These are phyloP conservation scores for Aegithalos caudatus DNA, from an alignment of 2,113 vertebrate species.

Conservation along the genomic window DNA sequence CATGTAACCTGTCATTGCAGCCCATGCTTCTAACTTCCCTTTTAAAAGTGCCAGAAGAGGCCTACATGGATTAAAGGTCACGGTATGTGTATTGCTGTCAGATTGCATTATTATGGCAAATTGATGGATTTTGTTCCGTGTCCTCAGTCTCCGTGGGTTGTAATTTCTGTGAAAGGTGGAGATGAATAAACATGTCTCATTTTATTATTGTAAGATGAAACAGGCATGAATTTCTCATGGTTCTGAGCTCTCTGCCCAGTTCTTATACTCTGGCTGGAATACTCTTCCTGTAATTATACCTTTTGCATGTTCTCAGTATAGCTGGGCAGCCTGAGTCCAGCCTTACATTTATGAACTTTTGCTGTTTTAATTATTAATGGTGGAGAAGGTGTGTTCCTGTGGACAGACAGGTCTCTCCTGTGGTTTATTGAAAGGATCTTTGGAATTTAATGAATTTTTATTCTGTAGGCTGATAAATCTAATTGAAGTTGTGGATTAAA, in stretches of 20 bases:
- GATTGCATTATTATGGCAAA: background rate
- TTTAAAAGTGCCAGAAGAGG: background rate
- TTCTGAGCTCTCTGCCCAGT: background rate
- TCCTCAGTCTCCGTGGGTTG: background rate
- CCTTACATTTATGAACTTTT: background rate
- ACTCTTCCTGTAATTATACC: background rate
- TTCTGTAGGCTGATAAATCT: background rate
- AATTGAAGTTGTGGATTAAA: background rate
- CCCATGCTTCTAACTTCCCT: background rate
- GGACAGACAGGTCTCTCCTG: background rate
- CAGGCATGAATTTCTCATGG: background rate
- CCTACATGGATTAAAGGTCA: slow-evolving; percentile 1
- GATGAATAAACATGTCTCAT: background rate
- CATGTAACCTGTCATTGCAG: background rate
- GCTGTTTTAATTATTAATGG: background rate
- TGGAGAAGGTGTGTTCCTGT: background rate
- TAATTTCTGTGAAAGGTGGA: background rate
- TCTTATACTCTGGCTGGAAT: background rate
- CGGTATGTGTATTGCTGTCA: background rate
- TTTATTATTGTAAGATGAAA: background rate
- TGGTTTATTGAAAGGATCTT: background rate
- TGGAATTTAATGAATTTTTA: background rate
- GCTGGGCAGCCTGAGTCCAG: background rate
- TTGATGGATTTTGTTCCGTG: background rate
- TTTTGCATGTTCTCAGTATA: background rate